A percentile compares a stretch with the other conserved stretches of the same genome.
These are phyloP conservation scores for Oncorhynchus keta DNA, from an alignment of 2,113 vertebrate species.

Conservation along the genomic window DNA sequence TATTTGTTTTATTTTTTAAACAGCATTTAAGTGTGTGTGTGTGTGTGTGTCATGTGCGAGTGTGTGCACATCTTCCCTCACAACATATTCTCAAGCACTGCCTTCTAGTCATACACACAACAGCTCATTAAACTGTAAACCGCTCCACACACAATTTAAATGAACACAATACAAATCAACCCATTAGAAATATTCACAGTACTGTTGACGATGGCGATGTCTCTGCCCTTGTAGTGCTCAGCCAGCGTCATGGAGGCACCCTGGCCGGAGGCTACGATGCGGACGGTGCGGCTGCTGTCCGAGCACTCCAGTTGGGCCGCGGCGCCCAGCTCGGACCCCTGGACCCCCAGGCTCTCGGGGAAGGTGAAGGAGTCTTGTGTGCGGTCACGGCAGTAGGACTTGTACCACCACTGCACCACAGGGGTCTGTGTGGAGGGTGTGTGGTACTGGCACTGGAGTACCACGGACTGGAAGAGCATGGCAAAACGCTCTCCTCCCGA, in stretches of 20 bases:
- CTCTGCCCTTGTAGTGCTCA: slow-evolving; percentile 92
- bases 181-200: not conserved
- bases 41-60: no score
- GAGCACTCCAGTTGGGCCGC: slow-evolving; percentile 88
- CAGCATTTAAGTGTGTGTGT: no score
- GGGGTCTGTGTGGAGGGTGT: slow-evolving; percentile 84
- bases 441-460: slow-evolving; percentile 91
- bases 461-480: slow-evolving; percentile 93
- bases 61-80: not conserved
- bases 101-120: not conserved
- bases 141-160: not conserved
- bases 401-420: slow-evolving; percentile 97
- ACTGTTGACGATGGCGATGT: slow-evolving; percentile 92
- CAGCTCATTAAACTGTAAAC: not conserved
- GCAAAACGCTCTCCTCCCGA: slow-evolving; percentile 84
- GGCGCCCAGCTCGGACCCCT: slow-evolving; percentile 77
- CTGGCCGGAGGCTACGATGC: slow-evolving; percentile 89
- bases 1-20: no score
- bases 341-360: slow-evolving; percentile 62
- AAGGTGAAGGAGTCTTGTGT: slow-evolving; percentile 84
- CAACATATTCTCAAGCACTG: not conserved
- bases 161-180: not conserved
- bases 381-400: slow-evolving; percentile 94
- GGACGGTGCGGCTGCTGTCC: slow-evolving; percentile 89
- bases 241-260: slow-evolving; percentile 86